Percentiles rank a stretch among this genome's conserved stretches.
Conservation (phyloP, 1,140 invertebrate genomes). For the Drosophila takahashii region DNA sequence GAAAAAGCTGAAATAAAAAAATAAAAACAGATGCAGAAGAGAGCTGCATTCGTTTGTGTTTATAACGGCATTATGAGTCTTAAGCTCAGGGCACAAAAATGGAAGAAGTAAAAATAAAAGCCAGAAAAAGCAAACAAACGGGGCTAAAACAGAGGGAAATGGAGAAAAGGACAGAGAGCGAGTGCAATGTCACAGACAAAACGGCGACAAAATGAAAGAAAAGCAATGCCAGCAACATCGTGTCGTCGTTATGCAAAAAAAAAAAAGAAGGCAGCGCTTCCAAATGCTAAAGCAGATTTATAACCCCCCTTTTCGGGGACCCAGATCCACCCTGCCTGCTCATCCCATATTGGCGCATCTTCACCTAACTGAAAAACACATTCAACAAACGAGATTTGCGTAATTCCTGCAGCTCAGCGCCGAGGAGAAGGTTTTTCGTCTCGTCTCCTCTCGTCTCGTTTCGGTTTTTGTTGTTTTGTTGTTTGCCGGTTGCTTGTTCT, state of each 20-base stretch:
- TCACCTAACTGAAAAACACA: constrained; percentile 81
- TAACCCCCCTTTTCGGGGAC: constrained; percentile 29
- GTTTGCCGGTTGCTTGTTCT: constrained; percentile 40
- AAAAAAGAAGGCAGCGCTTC: constrained; percentile 16
- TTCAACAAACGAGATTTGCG: constrained; percentile 83
- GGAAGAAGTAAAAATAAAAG: constrained; percentile 46
- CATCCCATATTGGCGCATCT: constrained; percentile 73
- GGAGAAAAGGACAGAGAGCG: constrained; percentile 18
- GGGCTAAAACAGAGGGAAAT: constrained; percentile 34
- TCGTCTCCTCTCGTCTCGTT: constrained; percentile 52
- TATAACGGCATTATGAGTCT: constrained; percentile 83
- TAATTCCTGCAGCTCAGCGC: constrained; percentile 79
- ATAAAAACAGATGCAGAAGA: constrained; percentile 26
- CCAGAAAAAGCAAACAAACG: constrained; percentile 52
- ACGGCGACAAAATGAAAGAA: constrained; percentile 73
- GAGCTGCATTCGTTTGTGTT: constrained; percentile 60
- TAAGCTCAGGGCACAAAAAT: constrained; percentile 60
- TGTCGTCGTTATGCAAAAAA: constrained; percentile 74
- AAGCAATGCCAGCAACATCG: constrained; percentile 75
- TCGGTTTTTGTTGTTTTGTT: constrained; percentile 33
- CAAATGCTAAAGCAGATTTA: constrained; percentile 81
- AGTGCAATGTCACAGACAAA: constrained; percentile 79
- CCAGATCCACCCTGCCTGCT: constrained; percentile 3
- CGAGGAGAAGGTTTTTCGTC: constrained; percentile 60
- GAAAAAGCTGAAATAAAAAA: constrained; percentile 8